These are phyloP conservation scores for Donacobius atricapilla DNA, from an alignment of 2,113 vertebrate genomes.

Conservation along the genomic window DNA sequence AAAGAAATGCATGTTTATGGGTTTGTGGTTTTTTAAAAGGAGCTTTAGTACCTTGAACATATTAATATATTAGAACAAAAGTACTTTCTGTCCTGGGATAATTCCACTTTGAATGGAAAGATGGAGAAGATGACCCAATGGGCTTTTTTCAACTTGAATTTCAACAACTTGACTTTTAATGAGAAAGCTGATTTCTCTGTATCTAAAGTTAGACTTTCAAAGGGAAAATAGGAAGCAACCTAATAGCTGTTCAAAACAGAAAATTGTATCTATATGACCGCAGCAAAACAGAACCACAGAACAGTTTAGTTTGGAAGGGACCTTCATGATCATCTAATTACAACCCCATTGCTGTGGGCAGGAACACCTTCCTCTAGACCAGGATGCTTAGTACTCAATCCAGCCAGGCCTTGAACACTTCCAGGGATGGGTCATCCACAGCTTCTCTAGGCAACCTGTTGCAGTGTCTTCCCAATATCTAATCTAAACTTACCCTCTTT, in stretches of 20 bases:
- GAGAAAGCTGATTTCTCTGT: neutral
- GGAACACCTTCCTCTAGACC: neutral
- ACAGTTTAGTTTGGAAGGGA: neutral
- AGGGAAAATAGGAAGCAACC: neutral
- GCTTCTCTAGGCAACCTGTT: neutral
- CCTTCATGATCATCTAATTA: neutral
- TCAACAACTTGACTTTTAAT: neutral
- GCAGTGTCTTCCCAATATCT: neutral
- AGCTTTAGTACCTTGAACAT: neutral
- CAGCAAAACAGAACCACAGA: neutral
- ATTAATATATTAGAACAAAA: neutral
- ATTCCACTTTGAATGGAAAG: neutral
- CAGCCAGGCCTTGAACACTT: neutral
- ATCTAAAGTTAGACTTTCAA: neutral
- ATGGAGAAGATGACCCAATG: neutral
- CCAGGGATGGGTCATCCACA: neutral
- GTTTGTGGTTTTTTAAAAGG: neutral
- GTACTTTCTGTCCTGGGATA: neutral
- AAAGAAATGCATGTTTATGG: slow-evolving; percentile 14
- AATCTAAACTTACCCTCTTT: neutral
- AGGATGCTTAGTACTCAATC: neutral
- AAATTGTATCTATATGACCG: neutral
- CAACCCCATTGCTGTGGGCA: too few species aligned
- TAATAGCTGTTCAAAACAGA: neutral
- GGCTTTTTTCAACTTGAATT: neutral